Evolutionary conservation across 2,797 vertebrate species (phyloP).

Genomic region (Tenualosa thibaudeaui): DNA sequence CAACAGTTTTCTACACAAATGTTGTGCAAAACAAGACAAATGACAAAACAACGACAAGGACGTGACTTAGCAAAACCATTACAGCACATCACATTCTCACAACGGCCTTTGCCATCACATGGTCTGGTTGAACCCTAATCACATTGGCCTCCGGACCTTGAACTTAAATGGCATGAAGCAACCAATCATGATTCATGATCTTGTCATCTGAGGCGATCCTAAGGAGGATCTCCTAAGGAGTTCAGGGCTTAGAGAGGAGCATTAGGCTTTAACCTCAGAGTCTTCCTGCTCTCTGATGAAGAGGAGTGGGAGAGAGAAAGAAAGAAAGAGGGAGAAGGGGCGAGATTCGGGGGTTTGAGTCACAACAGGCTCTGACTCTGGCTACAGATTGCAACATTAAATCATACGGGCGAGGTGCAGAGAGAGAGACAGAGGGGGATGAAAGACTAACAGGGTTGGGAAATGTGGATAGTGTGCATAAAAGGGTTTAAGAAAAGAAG

Average conservation of each 20-base stretch:
- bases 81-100: too few species aligned
- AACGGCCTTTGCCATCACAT: background rate
- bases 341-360: background rate
- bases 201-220: too few species aligned
- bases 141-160: too few species aligned
- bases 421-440: background rate
- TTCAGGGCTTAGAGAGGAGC: too few species aligned
- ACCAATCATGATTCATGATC: too few species aligned
- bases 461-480: too few species aligned
- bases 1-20: background rate
- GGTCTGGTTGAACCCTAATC: too few species aligned
- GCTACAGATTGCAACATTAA: background rate
- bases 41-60: background rate
- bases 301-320: too few species aligned
- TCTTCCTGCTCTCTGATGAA: too few species aligned
- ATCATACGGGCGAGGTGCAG: background rate
- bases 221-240: too few species aligned
- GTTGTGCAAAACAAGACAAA: background rate
- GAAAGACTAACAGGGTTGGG: background rate
- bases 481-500: too few species aligned
- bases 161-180: too few species aligned
- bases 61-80: background rate
- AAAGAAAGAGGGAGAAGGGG: background rate
- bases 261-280: background rate
- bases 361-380: background rate